Evolutionary conservation across 2,113 vertebrate genomes (phyloP), one percentile per base, ranked within the genome.

Genomic region (Platichthys stellatus): DNA sequence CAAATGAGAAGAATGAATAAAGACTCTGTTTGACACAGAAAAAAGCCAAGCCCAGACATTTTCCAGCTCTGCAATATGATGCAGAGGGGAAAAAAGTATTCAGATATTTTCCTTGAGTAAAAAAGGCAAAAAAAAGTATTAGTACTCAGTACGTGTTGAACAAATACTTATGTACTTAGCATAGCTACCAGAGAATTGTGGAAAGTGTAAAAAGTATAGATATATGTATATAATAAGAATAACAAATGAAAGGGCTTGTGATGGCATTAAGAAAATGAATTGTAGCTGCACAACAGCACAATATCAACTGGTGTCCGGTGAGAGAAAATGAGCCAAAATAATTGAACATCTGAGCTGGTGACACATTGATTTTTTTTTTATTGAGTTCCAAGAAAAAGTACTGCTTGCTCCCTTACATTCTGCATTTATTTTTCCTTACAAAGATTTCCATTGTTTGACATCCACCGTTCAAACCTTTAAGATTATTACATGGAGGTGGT

Each of bases 341-440:
- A 78, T 20, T 26, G 35, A 78, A 61, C 72, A 76, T 31, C 47
- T n/a, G n/a, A 76, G 35, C 43, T 78, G 45, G 65, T 70, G 66
- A 82, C 72, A 84, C 71, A 38, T 31, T 31, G 35, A 77, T 56
- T 78, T 79, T 5, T 87, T 58, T 87, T 58, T 58, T 58, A 86
- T 86, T 89, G 66, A 77, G 63, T 56, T 78, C 54, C 71, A 64
- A 72, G 51, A 84, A 45, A 80, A 40, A 74, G 63, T 67, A 70
- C 69, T 23, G 21, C 23, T 74, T 78, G 56, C 86, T 85, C 77
- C 65, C 65, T 84, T 76, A 69, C 63, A 75, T 62, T 76, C 57
- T 51, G 14, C 12, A 15, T 72, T 63, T 63, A 14, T 83, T 74
- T 38, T 13, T 15, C 62, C 60, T 24, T 49, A 56, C 18, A 82